Conservation (phyloP, 2,113 vertebrate genomes). For the Oostethus manadensis region DNA sequence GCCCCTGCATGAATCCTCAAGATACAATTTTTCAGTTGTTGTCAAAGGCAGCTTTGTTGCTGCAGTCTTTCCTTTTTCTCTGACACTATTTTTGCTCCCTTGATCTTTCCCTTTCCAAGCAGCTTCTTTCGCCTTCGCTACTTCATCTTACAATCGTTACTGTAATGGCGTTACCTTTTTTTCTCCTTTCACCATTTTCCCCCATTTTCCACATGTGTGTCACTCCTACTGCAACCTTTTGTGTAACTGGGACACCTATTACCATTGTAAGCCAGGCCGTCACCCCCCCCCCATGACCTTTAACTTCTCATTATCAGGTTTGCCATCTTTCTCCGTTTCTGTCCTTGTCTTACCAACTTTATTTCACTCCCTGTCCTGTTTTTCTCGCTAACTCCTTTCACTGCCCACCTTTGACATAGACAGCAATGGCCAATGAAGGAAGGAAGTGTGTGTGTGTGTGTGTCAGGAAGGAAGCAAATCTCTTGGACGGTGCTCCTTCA, state of each 20-base stretch:
- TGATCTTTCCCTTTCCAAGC: slow-evolving; percentile 1
- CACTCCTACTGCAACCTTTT: background rate
- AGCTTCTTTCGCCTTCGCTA: slow-evolving; percentile 16
- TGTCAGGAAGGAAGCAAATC: slow-evolving; percentile 47
- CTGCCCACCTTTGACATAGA: slow-evolving; percentile 50
- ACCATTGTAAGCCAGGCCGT: slow-evolving; percentile 18
- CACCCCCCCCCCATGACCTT: slow-evolving; percentile 12
- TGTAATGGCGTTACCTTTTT: slow-evolving; percentile 7
- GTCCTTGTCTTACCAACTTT: slow-evolving; percentile 18
- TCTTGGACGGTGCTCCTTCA: slow-evolving; percentile 27
- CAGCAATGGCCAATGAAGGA: slow-evolving; percentile 37
- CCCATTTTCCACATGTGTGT: slow-evolving; percentile 7
- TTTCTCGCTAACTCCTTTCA: slow-evolving; percentile 61
- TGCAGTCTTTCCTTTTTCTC: slow-evolving; percentile 16
- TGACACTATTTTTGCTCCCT: background rate
- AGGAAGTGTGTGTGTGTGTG: slow-evolving; percentile 55
- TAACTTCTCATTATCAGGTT: slow-evolving; percentile 23
- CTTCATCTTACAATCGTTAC: slow-evolving; percentile 17
- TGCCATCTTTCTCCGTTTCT: slow-evolving; percentile 18
- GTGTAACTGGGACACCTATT: slow-evolving; percentile 24
- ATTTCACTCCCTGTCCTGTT: slow-evolving; percentile 22
- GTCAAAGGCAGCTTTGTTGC: slow-evolving; percentile 17
- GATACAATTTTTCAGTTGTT: slow-evolving; percentile 28
- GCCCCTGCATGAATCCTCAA: slow-evolving; percentile 37
- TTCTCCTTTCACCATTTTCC: slow-evolving; percentile 4